A percentile compares a stretch with the other conserved stretches of the same genome.
phyloP scores from a whole-genome alignment of 2,888 invertebrate genomes.

The Sinodicranocentrus sp. region DNA sequence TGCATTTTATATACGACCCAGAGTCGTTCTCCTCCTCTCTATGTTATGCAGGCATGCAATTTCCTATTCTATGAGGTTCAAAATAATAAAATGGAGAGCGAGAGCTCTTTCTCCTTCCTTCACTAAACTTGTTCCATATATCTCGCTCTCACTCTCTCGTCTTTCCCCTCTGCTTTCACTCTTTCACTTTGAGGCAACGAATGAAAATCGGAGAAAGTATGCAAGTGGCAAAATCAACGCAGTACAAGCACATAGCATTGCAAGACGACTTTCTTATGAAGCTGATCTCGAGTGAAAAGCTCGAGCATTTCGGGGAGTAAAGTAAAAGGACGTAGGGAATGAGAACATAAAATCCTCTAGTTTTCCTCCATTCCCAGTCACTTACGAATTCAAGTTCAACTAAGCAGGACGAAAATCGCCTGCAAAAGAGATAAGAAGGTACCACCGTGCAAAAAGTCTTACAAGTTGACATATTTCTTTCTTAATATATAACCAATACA shows the following conservation, averaged over 20 bases:
- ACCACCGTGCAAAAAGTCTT: not conserved
- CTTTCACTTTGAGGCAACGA: conserved; percentile 1
- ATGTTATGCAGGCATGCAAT: conserved; percentile 3
- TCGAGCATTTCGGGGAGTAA: too few relatives aligned
- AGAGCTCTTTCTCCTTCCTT: too few relatives aligned
- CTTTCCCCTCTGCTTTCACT: conserved; percentile 21
- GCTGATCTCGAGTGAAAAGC: too few relatives aligned
- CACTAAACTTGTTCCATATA: too few relatives aligned
- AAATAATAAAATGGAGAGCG: too few relatives aligned
- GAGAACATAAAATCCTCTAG: conserved; percentile 18
- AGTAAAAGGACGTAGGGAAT: not conserved
- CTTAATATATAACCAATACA: too few relatives aligned
- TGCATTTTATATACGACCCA: too few relatives aligned
- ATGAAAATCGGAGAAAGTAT: conserved; percentile 18
- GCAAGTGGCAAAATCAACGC: conserved; percentile 18
- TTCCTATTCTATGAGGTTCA: not conserved
- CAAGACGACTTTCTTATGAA: not conserved
- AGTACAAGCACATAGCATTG: not conserved
- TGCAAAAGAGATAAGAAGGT: not conserved
- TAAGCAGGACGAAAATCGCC: conserved; percentile 17
- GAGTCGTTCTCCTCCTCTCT: not conserved
- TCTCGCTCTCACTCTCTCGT: not conserved
- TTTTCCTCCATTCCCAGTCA: conserved; percentile 30
- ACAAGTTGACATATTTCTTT: not conserved
- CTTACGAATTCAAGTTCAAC: conserved; percentile 39